A percentile compares a stretch with the other conserved stretches of the same genome.
Evolutionary conservation across 1,140 invertebrate species (phyloP).

Genomic region (Archivesica marissinica): DNA sequence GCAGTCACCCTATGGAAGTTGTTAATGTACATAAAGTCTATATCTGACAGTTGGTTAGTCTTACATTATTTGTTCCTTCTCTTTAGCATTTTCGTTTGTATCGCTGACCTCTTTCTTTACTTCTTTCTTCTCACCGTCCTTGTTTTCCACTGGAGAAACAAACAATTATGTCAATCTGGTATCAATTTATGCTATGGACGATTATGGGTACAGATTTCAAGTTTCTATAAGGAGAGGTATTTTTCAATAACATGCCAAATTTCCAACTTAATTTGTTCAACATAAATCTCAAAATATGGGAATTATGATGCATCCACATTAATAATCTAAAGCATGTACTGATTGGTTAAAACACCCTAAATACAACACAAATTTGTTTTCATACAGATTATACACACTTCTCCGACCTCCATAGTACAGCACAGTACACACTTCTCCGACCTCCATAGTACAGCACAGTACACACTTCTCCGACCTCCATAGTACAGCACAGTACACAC

Average conservation of each 20-base stretch:
- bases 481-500: too few species aligned
- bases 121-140: conserved; percentile 76
- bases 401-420: too few species aligned
- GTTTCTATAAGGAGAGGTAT: not conserved
- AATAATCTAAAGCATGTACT: not conserved
- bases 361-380: too few species aligned
- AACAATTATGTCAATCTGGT: not conserved
- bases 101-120: conserved; percentile 73
- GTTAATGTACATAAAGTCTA: not conserved
- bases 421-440: too few species aligned
- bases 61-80: conserved; percentile 55
- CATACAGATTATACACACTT: too few species aligned
- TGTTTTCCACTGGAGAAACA: conserved; percentile 66
- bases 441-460: too few species aligned
- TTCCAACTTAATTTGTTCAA: not conserved
- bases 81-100: conserved; percentile 69
- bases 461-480: too few species aligned
- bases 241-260: not conserved
- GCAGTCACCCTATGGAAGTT: not conserved
- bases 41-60: not conserved
- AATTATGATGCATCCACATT: not conserved
- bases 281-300: not conserved
- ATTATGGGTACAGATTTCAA: not conserved
- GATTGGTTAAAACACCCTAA: too few species aligned
- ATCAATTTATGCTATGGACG: too few species aligned